phyloP scores from a whole-genome alignment of 2,888 invertebrate genomes.

The Trisateles emortualis region DNA sequence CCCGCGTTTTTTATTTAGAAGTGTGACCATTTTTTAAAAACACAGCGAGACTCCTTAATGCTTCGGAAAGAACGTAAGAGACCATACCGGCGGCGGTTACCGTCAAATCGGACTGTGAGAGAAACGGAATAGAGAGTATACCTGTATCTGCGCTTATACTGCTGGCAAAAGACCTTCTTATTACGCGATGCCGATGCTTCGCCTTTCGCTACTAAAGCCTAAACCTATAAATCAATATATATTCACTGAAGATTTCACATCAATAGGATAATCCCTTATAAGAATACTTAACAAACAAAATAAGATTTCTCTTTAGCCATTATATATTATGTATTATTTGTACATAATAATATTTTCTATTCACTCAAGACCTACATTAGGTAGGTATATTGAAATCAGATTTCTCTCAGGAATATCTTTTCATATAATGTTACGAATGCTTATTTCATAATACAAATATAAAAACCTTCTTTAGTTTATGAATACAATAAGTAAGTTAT shows the following conservation, averaged over 20 bases:
- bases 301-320: constrained; percentile 3
- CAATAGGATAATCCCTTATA: constrained; percentile 8
- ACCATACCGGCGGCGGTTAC: no score
- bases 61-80: no score
- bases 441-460: neutral
- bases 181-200: no score
- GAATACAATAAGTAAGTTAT: no score
- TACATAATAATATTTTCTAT: neutral
- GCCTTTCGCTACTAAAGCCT: neutral
- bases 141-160: no score
- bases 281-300: constrained; percentile 7
- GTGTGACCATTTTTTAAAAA: no score
- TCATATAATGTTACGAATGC: neutral
- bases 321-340: neutral
- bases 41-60: no score
- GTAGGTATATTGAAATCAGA: neutral
- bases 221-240: neutral
- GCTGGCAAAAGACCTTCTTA: no score
- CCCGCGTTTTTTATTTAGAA: no score
- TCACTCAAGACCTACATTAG: neutral
- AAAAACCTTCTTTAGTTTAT: neutral
- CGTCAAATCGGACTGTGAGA: no score
- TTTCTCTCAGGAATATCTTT: neutral
- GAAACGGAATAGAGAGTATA: no score
- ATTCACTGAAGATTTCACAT: constrained; percentile 2